Conservation (phyloP, 2,113 vertebrate species). For the Sphaerodactylus townsendi region DNA sequence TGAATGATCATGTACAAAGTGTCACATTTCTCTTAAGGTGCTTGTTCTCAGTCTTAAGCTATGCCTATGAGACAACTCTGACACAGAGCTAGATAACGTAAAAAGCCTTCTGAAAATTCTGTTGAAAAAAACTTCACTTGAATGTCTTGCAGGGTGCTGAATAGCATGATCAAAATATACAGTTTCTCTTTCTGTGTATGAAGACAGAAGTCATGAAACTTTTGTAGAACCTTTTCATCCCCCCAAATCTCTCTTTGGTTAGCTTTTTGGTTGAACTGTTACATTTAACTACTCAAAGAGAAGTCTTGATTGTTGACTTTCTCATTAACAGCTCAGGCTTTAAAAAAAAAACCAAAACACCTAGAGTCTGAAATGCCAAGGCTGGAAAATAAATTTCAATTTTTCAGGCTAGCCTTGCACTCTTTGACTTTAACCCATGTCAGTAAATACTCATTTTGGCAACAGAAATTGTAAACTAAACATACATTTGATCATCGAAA, state of each 20-base stretch:
- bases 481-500: conserved; percentile 44
- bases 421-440: conserved; percentile 28
- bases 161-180: background rate
- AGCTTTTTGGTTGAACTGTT: background rate
- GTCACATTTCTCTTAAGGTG: background rate
- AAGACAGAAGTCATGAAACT: background rate
- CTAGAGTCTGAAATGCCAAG: background rate
- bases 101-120: background rate
- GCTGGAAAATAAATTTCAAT: background rate
- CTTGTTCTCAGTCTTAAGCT: background rate
- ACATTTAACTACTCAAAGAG: background rate
- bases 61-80: background rate
- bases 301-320: background rate
- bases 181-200: background rate
- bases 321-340: background rate
- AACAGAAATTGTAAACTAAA: conserved; percentile 13
- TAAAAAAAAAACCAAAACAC: too few relatives aligned
- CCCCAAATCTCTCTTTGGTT: background rate
- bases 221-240: background rate
- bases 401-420: conserved; percentile 22
- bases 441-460: conserved; percentile 60
- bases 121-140: background rate
- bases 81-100: background rate
- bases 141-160: background rate
- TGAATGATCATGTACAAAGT: too few relatives aligned